Evolutionary conservation across 1,140 invertebrate genomes (phyloP).

Genomic region (Drosophila melanogaster): Release_6_plus_ISO1_MT NT_037436.4:20553001-20553500

Average conservation of each 20-base stretch:
- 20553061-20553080: not conserved
- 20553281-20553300: constrained; percentile 68
- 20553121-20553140: constrained; percentile 1
- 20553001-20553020: not conserved
- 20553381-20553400: constrained; percentile 19
- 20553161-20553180: constrained; percentile 51
- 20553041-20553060: not conserved
- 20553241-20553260: constrained; percentile 80
- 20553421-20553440: constrained; percentile 46
- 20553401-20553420: constrained; percentile 62
- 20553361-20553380: constrained; percentile 37
- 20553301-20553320: constrained; percentile 29
- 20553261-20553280: constrained; percentile 77
- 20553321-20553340: constrained; percentile 21
- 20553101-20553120: not conserved
- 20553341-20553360: constrained; percentile 37
- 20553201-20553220: constrained; percentile 34
- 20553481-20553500: constrained; percentile 38
- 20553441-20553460: constrained; percentile 69
- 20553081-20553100: not conserved
- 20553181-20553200: constrained; percentile 74
- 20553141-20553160: constrained; percentile 1
- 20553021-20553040: not conserved
- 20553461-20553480: constrained; percentile 54
- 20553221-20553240: constrained; percentile 54